These are phyloP conservation scores for Carassius auratus DNA, from an alignment of 2,113 vertebrate genomes.

Conservation along the genomic window DNA sequence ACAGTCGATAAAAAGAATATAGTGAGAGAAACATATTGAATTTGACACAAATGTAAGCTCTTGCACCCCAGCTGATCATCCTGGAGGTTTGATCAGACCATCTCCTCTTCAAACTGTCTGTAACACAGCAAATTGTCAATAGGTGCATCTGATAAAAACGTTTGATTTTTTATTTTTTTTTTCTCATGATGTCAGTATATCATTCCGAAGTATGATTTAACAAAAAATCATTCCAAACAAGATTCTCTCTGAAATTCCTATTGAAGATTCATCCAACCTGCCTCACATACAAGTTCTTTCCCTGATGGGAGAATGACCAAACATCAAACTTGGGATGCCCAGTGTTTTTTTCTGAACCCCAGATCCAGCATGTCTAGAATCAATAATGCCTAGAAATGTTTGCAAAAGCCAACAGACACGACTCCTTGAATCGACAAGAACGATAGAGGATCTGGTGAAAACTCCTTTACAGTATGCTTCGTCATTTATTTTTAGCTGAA, in stretches of 20 bases:
- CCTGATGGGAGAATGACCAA: conserved; percentile 36
- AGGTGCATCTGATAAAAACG: not conserved
- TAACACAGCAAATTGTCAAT: conserved; percentile 35
- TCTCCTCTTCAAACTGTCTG: conserved; percentile 39
- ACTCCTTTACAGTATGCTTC: conserved; percentile 4
- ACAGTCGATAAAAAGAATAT: no score
- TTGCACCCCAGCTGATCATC: conserved; percentile 39
- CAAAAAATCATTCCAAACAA: not conserved
- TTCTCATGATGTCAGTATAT: conserved; percentile 1
- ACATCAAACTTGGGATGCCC: conserved; percentile 39
- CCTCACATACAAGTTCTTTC: conserved; percentile 6
- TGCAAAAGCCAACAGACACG: conserved; percentile 55
- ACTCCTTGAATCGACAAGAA: conserved; percentile 44
- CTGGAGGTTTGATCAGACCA: conserved; percentile 37
- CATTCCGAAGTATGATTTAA: conserved; percentile 16
- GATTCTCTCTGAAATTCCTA: not conserved
- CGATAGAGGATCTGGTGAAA: not conserved
- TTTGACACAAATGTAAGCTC: conserved; percentile 45
- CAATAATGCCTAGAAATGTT: conserved; percentile 61
- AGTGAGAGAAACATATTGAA: conserved; percentile 7
- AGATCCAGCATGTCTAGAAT: conserved; percentile 51
- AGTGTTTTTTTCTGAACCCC: conserved; percentile 33
- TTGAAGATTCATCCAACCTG: conserved; percentile 8
- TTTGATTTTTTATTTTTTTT: no score
- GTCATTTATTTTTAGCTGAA: conserved; percentile 72